Conservation (phyloP, 2,888 invertebrate genomes). For the Lobophora halterata region DNA sequence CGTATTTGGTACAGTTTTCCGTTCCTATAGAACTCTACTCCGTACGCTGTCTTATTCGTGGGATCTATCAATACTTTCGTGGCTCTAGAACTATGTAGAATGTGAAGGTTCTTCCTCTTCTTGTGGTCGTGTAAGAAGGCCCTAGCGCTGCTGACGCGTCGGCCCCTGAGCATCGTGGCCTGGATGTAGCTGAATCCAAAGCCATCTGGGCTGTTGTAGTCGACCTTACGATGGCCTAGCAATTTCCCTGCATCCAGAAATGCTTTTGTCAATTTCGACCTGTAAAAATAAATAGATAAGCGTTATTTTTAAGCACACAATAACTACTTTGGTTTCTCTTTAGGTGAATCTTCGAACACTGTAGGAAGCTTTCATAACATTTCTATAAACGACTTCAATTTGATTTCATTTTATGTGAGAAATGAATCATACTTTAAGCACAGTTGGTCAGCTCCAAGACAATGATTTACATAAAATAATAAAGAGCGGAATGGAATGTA, state of each 20-base stretch:
- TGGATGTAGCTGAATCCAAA: constrained; percentile 80
- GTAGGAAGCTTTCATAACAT: too few species aligned
- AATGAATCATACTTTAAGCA: too few species aligned
- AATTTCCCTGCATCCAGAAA: constrained; percentile 83
- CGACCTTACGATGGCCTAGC: constrained; percentile 83
- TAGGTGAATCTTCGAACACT: too few species aligned
- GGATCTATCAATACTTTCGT: constrained; percentile 81
- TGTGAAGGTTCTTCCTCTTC: constrained; percentile 79
- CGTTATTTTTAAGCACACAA: background rate
- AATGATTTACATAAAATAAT: too few species aligned
- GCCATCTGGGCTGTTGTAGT: constrained; percentile 85
- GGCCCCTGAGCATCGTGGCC: constrained; percentile 71
- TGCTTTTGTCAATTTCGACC: constrained; percentile 81
- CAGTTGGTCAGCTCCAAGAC: too few species aligned
- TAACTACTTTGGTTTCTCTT: too few species aligned
- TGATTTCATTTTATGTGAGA: too few species aligned
- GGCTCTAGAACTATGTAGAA: constrained; percentile 77
- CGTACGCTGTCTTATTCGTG: constrained; percentile 66
- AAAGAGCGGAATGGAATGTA: too few species aligned
- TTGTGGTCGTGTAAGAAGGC: constrained; percentile 80
- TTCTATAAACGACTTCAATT: too few species aligned
- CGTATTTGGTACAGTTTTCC: constrained; percentile 66
- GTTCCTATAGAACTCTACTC: constrained; percentile 59
- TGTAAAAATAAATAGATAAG: constrained; percentile 36
- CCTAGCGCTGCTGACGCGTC: constrained; percentile 76